These are phyloP conservation scores for Halictus ligatus DNA, from an alignment of 2,888 invertebrate genomes.

Conservation along the genomic window DNA sequence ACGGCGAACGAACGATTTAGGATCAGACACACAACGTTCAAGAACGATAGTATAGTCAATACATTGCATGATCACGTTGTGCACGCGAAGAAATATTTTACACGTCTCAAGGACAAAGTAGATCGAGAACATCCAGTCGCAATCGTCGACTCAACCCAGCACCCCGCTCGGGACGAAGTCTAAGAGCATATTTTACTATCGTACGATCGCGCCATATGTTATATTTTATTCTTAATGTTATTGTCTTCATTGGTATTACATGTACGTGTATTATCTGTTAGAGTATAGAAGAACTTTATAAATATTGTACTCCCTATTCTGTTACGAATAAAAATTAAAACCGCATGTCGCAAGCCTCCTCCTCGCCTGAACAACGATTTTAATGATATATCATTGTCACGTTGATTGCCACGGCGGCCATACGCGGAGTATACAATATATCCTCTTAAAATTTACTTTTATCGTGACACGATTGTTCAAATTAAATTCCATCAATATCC, in stretches of 20 bases:
- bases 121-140: neutral
- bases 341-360: slow-evolving; percentile 16
- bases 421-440: neutral
- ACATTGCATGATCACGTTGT: neutral
- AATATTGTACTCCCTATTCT: slow-evolving; percentile 82
- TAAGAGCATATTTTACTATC: slow-evolving; percentile 63
- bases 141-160: slow-evolving; percentile 28
- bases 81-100: neutral
- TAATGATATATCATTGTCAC: neutral
- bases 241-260: slow-evolving; percentile 66
- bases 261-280: slow-evolving; percentile 75
- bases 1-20: neutral
- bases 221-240: slow-evolving; percentile 69
- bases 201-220: slow-evolving; percentile 55
- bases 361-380: neutral
- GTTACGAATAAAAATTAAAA: slow-evolving; percentile 80
- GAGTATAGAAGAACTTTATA: slow-evolving; percentile 77
- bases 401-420: neutral
- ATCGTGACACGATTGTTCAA: too few species aligned
- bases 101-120: neutral
- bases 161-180: slow-evolving; percentile 38
- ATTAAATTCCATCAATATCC: too few species aligned
- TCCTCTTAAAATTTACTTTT: too few species aligned
- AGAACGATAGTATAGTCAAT: neutral
- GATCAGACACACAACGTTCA: neutral